A percentile compares a stretch with the other conserved stretches of the same genome.
phyloP scores from a whole-genome alignment of 1,140 invertebrate species.

The Hyphantria cunea region DNA sequence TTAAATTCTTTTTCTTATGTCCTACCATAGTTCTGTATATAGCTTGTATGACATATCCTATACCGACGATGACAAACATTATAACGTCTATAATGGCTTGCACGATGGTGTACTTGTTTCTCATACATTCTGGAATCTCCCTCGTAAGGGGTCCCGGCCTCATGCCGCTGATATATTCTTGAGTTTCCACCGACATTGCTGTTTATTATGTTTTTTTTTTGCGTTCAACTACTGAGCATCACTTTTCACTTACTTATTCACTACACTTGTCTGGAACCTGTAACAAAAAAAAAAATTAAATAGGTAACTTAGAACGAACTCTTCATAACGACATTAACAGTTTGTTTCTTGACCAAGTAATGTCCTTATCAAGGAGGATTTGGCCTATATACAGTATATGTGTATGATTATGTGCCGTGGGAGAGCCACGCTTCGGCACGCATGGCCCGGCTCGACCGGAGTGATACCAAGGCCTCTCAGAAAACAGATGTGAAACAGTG shows the following conservation, averaged over 20 bases:
- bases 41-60: constrained; percentile 80
- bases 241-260: constrained; percentile 33
- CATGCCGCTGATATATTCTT: constrained; percentile 71
- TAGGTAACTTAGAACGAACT: too few relatives aligned
- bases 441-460: too few relatives aligned
- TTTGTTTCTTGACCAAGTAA: too few relatives aligned
- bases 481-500: too few relatives aligned
- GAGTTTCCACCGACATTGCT: constrained; percentile 63
- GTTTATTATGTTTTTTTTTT: constrained; percentile 18
- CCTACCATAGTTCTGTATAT: constrained; percentile 80
- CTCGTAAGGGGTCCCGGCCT: constrained; percentile 68
- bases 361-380: too few relatives aligned
- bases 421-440: too few relatives aligned
- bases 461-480: too few relatives aligned
- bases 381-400: too few relatives aligned
- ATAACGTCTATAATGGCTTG: constrained; percentile 83
- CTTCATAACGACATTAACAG: too few relatives aligned
- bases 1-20: constrained; percentile 83
- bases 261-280: constrained; percentile 36
- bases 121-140: constrained; percentile 75
- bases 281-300: constrained; percentile 28
- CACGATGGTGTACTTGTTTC: constrained; percentile 72
- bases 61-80: constrained; percentile 83
- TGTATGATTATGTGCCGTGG: too few relatives aligned
- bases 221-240: constrained; percentile 41